Percentiles rank a stretch among this genome's conserved stretches.
Evolutionary conservation across 2,113 vertebrate species (phyloP).

Genomic region (Paralichthys olivaceus): DNA sequence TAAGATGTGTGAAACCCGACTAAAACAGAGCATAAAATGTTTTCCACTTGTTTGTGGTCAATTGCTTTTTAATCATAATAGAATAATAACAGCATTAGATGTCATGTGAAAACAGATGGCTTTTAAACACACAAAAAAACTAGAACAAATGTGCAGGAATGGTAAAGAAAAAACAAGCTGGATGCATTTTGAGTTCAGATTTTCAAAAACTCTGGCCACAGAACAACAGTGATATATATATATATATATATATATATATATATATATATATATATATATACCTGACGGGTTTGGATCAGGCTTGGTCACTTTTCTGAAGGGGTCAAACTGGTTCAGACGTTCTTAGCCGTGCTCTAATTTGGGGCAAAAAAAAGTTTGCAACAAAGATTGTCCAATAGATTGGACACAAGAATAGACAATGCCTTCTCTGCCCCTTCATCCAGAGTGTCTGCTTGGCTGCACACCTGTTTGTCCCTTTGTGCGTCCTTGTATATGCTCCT

Average conservation of each 20-base stretch:
- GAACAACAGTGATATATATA: too few species aligned
- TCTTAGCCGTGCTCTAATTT: too few species aligned
- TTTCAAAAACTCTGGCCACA: too few species aligned
- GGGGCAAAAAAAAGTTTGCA: too few species aligned
- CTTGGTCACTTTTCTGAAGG: too few species aligned
- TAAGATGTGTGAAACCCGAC: constrained; percentile 21
- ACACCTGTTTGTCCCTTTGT: not conserved
- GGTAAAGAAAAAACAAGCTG: too few species aligned
- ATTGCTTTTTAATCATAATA: constrained; percentile 34
- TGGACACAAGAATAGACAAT: not conserved
- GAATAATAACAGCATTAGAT: not conserved
- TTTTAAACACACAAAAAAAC: not conserved
- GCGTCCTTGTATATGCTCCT: not conserved
- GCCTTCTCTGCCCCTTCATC: not conserved
- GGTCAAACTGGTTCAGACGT: too few species aligned
- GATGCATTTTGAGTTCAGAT: too few species aligned
- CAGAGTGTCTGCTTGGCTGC: not conserved
- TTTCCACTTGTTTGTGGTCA: constrained; percentile 11
- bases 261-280: too few species aligned
- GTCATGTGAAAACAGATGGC: not conserved
- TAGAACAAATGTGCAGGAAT: too few species aligned
- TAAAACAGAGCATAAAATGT: constrained; percentile 13
- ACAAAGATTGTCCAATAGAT: not conserved
- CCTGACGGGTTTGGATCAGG: too few species aligned
- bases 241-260: too few species aligned